phyloP scores from a whole-genome alignment of 2,888 invertebrate species.

The Melipona beecheii region DNA sequence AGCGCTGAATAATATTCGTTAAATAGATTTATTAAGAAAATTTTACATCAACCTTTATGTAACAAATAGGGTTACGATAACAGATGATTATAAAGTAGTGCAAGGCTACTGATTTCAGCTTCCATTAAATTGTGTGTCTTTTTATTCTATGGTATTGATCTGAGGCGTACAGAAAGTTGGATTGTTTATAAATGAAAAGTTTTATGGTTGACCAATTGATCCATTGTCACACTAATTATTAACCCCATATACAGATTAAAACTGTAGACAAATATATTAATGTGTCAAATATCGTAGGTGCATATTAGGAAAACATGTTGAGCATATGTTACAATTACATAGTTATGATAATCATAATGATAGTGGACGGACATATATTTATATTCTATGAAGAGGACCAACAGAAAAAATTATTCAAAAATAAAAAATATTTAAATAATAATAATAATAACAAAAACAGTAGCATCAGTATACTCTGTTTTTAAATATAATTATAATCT shows the following conservation, averaged over 20 bases:
- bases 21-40: conserved; percentile 64
- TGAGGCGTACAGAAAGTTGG: conserved; percentile 72
- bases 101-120: conserved; percentile 57
- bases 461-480: conserved; percentile 14
- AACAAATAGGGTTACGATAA: conserved; percentile 68
- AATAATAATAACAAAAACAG: conserved; percentile 5
- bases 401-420: conserved; percentile 35
- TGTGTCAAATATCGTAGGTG: conserved; percentile 34
- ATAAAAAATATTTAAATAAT: conserved; percentile 18
- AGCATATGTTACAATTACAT: conserved; percentile 44
- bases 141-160: conserved; percentile 74
- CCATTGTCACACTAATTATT: conserved; percentile 74
- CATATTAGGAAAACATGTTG: conserved; percentile 38
- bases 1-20: conserved; percentile 72
- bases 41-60: conserved; percentile 73
- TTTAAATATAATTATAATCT: conserved; percentile 19
- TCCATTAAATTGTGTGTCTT: conserved; percentile 66
- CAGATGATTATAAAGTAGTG: conserved; percentile 43
- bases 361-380: conserved; percentile 36
- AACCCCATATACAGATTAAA: conserved; percentile 34
- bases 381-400: conserved; percentile 55
- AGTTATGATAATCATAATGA: conserved; percentile 45
- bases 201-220: conserved; percentile 77
- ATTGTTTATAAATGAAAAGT: conserved; percentile 75
- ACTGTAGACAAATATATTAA: conserved; percentile 22